Percentiles rank a stretch among this genome's conserved stretches.
phyloP scores from a whole-genome alignment of 1,140 invertebrate genomes.

The Harpegnathos saltator region DNA sequence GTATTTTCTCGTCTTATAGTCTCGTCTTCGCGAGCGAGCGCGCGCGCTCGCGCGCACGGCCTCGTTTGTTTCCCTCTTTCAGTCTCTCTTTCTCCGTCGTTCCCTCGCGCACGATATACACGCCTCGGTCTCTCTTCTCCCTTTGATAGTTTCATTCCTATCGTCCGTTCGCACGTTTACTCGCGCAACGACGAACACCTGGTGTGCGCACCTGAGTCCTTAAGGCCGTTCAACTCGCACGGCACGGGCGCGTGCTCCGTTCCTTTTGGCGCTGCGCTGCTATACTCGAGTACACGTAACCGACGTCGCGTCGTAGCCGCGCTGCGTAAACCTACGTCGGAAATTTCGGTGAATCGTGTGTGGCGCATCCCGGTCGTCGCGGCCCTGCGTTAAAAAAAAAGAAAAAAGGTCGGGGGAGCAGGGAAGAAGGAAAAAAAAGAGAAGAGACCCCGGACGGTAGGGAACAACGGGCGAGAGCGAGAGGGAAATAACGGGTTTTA shows the following conservation, averaged over 20 bases:
- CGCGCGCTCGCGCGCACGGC: too few species aligned
- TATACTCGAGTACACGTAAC: slow-evolving; percentile 26
- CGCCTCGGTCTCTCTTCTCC: background rate
- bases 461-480: background rate
- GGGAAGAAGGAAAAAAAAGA: too few species aligned
- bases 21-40: too few species aligned
- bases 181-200: slow-evolving; percentile 53
- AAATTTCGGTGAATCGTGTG: slow-evolving; percentile 20
- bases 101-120: background rate
- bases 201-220: slow-evolving; percentile 55
- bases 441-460: too few species aligned
- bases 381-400: background rate
- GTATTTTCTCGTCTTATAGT: too few species aligned
- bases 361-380: background rate
- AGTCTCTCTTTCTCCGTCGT: background rate
- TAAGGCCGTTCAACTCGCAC: slow-evolving; percentile 59
- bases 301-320: background rate
- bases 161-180: slow-evolving; percentile 52
- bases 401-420: too few species aligned
- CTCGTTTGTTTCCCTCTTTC: background rate
- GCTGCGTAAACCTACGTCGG: background rate
- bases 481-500: background rate
- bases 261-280: slow-evolving; percentile 28
- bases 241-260: slow-evolving; percentile 31
- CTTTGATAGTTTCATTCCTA: slow-evolving; percentile 45